phyloP scores from a whole-genome alignment of 2,888 invertebrate genomes.

The Nephrocerus scutellatus region DNA sequence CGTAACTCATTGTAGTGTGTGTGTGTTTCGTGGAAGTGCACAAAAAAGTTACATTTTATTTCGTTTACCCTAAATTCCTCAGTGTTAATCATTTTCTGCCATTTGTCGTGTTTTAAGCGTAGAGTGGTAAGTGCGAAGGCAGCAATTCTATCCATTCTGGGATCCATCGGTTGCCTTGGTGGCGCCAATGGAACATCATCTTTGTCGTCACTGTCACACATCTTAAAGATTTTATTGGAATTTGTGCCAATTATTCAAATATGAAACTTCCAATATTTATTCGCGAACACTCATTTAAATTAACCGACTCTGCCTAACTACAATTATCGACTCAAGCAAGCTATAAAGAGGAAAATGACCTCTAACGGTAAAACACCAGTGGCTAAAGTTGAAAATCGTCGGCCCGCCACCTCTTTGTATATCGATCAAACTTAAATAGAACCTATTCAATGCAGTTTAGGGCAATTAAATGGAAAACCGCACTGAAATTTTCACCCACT shows the following conservation, averaged over 20 bases:
- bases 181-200: constrained; percentile 7
- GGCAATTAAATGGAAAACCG: constrained; percentile 16
- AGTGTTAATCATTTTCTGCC: constrained; percentile 70
- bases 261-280: too few relatives aligned
- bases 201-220: too few relatives aligned
- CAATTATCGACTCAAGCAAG: too few relatives aligned
- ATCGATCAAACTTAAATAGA: constrained; percentile 48
- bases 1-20: not conserved
- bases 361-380: too few relatives aligned
- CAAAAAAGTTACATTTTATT: not conserved
- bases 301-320: too few relatives aligned
- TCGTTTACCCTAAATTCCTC: constrained; percentile 56
- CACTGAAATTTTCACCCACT: constrained; percentile 15
- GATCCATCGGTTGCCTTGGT: constrained; percentile 49
- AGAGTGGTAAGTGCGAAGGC: constrained; percentile 66
- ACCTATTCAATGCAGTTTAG: constrained; percentile 10
- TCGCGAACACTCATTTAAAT: too few relatives aligned
- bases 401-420: constrained; percentile 27
- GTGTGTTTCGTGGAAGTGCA: not conserved
- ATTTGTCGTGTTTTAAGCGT: constrained; percentile 79
- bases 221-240: too few relatives aligned
- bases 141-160: constrained; percentile 70
- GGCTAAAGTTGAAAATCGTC: too few relatives aligned
- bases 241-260: too few relatives aligned
- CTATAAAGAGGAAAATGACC: too few relatives aligned